A percentile compares a stretch with the other conserved stretches of the same genome.
phyloP scores from a whole-genome alignment of 2,888 invertebrate species.

The Strigamia crassipes region DNA sequence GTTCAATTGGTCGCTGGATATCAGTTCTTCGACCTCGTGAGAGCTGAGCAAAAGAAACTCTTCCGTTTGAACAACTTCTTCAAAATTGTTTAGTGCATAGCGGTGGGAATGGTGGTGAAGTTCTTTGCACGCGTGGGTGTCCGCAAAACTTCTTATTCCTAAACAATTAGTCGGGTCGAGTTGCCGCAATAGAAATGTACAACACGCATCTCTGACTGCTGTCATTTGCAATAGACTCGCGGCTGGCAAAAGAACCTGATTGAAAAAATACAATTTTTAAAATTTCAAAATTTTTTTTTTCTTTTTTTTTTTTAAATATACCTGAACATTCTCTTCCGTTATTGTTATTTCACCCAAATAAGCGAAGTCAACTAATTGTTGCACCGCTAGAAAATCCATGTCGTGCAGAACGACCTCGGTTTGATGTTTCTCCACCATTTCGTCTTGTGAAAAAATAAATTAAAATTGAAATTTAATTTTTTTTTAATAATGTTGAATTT shows the following conservation, averaged over 20 bases:
- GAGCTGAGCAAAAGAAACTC: constrained; percentile 71
- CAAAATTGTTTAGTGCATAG: constrained; percentile 72
- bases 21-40: constrained; percentile 69
- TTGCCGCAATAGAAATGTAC: constrained; percentile 74
- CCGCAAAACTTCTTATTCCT: constrained; percentile 76
- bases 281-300: background rate
- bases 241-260: constrained; percentile 68
- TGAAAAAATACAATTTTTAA: too few relatives aligned
- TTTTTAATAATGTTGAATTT: background rate
- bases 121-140: constrained; percentile 73
- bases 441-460: constrained; percentile 59
- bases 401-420: constrained; percentile 65
- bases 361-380: constrained; percentile 73
- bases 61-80: constrained; percentile 71
- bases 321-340: constrained; percentile 71
- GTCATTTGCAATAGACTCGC: constrained; percentile 74
- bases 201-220: constrained; percentile 73
- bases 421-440: constrained; percentile 67
- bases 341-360: constrained; percentile 75
- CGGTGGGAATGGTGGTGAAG: constrained; percentile 71
- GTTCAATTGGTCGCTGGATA: constrained; percentile 70
- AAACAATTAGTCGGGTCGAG: constrained; percentile 77
- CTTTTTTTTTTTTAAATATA: constrained; percentile 53
- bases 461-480: background rate
- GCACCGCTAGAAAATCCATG: constrained; percentile 69